Percentiles rank a stretch among this genome's conserved stretches.
Evolutionary conservation across 1,140 invertebrate species (phyloP).

Genomic region (Drosophila azteca): DNA sequence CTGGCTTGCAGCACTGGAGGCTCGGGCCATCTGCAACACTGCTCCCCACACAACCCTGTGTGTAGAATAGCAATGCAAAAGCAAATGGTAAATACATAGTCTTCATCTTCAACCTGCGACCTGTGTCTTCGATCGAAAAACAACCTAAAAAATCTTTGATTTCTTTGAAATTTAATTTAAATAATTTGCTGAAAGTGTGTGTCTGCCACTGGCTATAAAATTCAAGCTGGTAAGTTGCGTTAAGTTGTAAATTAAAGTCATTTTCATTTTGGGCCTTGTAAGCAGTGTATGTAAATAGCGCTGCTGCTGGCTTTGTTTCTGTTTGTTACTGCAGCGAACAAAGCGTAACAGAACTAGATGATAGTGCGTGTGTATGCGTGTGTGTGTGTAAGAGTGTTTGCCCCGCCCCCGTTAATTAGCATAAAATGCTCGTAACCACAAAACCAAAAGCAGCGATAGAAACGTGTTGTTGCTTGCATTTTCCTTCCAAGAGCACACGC

Average conservation of each 20-base stretch:
- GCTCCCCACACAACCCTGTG: conserved; percentile 57
- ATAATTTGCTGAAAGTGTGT: conserved; percentile 7
- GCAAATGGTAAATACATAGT: conserved; percentile 59
- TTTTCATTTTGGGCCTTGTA: conserved; percentile 29
- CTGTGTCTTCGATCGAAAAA: conserved; percentile 35
- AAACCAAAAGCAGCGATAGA: conserved; percentile 19
- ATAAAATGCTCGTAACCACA: conserved; percentile 50
- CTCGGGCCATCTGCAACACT: conserved; percentile 35
- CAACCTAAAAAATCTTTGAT: conserved; percentile 13
- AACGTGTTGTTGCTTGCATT: conserved; percentile 63
- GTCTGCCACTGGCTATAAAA: background rate
- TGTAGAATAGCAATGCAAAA: conserved; percentile 75
- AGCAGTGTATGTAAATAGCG: conserved; percentile 32
- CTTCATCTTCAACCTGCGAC: conserved; percentile 67
- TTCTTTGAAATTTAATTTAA: background rate
- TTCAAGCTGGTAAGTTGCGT: conserved; percentile 41
- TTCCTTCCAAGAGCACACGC: conserved; percentile 16
- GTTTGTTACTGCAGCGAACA: conserved; percentile 49
- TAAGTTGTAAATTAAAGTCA: background rate
- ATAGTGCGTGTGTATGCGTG: conserved; percentile 36
- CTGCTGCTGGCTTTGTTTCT: conserved; percentile 52
- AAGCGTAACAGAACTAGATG: conserved; percentile 53
- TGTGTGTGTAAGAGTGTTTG: conserved; percentile 6
- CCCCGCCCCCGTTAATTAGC: conserved; percentile 62
- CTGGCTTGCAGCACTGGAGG: background rate